These are phyloP conservation scores for Lasioglossum malachurum DNA, from an alignment of 2,888 invertebrate species.

Conservation along the genomic window DNA sequence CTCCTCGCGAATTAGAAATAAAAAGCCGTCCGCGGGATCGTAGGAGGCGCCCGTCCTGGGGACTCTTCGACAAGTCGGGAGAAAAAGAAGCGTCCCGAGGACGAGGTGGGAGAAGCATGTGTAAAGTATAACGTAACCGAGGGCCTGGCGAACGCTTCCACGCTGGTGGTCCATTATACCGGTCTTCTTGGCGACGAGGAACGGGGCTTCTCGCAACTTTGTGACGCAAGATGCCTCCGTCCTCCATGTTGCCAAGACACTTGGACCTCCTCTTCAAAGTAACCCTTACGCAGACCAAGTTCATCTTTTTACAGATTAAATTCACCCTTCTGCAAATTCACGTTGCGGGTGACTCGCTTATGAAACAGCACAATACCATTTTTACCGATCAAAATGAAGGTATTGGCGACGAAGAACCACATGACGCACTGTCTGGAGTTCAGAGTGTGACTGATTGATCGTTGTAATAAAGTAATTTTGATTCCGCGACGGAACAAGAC, in stretches of 20 bases:
- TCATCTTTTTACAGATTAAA: too few species aligned
- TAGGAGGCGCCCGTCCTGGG: conserved; percentile 52
- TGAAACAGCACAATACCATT: too few species aligned
- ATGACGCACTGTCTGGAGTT: too few species aligned
- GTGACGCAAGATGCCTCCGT: conserved; percentile 27
- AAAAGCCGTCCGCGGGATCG: conserved; percentile 49
- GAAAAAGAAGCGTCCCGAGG: conserved; percentile 49
- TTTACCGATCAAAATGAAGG: too few species aligned
- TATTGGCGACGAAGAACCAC: too few species aligned
- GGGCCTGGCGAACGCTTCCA: conserved; percentile 76
- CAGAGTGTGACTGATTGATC: too few species aligned
- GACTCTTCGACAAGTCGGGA: conserved; percentile 48
- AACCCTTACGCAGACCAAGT: too few species aligned
- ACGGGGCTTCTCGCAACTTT: conserved; percentile 41
- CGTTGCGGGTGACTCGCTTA: too few species aligned
- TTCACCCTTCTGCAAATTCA: too few species aligned
- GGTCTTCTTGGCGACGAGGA: conserved; percentile 55
- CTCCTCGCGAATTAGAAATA: conserved; percentile 61
- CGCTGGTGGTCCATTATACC: conserved; percentile 81
- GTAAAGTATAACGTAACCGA: conserved; percentile 79
- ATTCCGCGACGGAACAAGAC: too few species aligned
- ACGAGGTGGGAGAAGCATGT: conserved; percentile 59
- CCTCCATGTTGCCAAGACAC: conserved; percentile 9
- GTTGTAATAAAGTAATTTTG: not conserved
- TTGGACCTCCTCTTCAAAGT: not conserved